Base-by-base conservation (phyloP, 1,140 invertebrate species). In the Neodiprion lecontei region DNA sequence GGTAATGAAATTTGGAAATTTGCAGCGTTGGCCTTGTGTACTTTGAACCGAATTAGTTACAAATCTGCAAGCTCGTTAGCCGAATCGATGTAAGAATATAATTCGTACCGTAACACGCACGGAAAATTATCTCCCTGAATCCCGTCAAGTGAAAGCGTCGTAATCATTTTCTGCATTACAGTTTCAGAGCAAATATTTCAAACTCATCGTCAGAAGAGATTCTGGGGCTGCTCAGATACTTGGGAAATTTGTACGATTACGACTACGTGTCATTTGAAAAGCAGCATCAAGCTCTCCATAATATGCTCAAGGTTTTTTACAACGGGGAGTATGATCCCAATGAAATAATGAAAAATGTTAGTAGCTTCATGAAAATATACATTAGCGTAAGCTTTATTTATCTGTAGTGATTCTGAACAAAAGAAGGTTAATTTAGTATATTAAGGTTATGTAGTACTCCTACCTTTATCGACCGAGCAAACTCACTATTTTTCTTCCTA, bases 21-120 rank as follows among this genome's bases (percentile, higher is more conserved):
- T 82, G 49, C 69, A 85, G 84, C 72, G 1, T 74, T 84, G 14
- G 74, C 83, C 1, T 79, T 85, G 47, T 85, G 84, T 69, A 81
- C 76, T 48, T 74, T 84, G 65, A 85, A 85, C 48, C 77, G 82
- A 67, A 84, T 85, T 75, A 85, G 83, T 75, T 69, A 72, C 1
- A 76, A 71, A 74, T 75, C 80, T 12, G 82, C 77, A 0, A 48
- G 49, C 23, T 70, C 78, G 47, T 70, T 85, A 47, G 82, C 82
- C 1, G 53, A 40, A 69, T 67, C 77, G 78, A 76, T 85, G 84
- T 85, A 75, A 83, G 83, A 5, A 48, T n/a, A 8, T 74, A 70
- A 9, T 9, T n/a, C 7, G 28, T 53, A 77, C 75, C 74, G 79
- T 74, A 61, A 76, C 75, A 75, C 14, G 21, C 48, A 47, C 48